These are phyloP conservation scores for Fringilla coelebs DNA, from an alignment of 2,797 vertebrate genomes.

Conservation along the genomic window DNA sequence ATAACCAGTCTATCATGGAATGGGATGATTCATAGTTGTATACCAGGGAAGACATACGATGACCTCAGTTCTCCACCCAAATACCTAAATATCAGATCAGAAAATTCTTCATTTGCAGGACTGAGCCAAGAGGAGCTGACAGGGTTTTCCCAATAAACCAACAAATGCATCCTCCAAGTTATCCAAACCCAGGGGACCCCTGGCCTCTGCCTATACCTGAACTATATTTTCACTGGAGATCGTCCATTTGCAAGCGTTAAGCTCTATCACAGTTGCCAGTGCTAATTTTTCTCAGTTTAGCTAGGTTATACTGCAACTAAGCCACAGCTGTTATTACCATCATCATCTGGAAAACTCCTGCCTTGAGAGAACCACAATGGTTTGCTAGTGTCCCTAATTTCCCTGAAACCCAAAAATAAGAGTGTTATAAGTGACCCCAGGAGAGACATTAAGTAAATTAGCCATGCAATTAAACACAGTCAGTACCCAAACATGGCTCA, in stretches of 20 bases:
- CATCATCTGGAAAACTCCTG: not conserved
- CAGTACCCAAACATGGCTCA: not conserved
- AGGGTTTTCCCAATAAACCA: not conserved
- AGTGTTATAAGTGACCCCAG: constrained; percentile 18
- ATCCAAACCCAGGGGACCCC: not conserved
- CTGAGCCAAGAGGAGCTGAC: not conserved
- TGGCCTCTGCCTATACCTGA: not conserved
- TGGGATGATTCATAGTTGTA: not conserved
- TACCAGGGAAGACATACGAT: not conserved
- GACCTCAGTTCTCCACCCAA: not conserved
- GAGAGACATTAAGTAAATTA: constrained; percentile 32
- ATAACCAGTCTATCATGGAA: not conserved
- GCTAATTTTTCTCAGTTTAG: not conserved
- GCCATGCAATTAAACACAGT: constrained; percentile 4
- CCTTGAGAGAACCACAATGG: not conserved
- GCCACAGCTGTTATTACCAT: not conserved
- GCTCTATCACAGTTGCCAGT: not conserved
- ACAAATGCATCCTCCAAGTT: not conserved
- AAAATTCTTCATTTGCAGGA: not conserved
- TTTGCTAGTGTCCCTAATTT: not conserved
- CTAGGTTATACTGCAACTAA: not conserved
- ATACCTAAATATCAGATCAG: not conserved
- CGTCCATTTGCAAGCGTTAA: not conserved
- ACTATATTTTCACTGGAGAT: not conserved
- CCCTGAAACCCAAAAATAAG: constrained; percentile 41